Conservation (phyloP, 2,888 invertebrate genomes). For the Drosophila hamatofila region DNA sequence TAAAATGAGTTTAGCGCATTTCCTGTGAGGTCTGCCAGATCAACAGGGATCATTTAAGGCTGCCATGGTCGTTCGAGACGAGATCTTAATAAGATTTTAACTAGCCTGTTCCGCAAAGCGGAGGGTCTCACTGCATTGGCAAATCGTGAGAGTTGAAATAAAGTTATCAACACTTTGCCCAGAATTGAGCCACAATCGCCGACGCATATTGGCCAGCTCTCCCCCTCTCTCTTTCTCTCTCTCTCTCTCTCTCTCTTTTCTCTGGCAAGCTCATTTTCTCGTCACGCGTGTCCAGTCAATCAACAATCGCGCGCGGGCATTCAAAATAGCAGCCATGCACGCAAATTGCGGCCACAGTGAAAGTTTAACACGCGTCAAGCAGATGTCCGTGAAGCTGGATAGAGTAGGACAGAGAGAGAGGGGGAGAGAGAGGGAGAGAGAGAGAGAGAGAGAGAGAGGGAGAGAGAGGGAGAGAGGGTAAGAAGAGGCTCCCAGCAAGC, state of each 20-base stretch:
- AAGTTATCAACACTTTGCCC: slow-evolving; percentile 74
- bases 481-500: neutral
- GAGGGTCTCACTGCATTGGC: neutral
- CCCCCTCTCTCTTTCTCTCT: slow-evolving; percentile 8
- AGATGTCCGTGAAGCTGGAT: neutral
- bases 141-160: slow-evolving; percentile 41
- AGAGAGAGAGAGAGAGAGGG: neutral
- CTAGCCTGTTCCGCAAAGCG: slow-evolving; percentile 56
- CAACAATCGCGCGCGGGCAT: slow-evolving; percentile 51
- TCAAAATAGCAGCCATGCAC: slow-evolving; percentile 70
- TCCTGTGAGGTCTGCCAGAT: slow-evolving; percentile 60
- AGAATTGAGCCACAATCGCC: slow-evolving; percentile 35
- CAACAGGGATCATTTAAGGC: neutral
- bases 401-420: neutral
- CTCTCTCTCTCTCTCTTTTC: neutral
- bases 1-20: slow-evolving; percentile 76
- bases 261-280: neutral
- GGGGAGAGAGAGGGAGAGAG: neutral
- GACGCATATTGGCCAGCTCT: slow-evolving; percentile 21
- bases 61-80: neutral
- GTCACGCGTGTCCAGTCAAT: slow-evolving; percentile 70
- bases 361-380: slow-evolving; percentile 62
- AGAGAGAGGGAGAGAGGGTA: neutral
- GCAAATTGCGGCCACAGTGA: slow-evolving; percentile 61
- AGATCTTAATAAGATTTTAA: slow-evolving; percentile 56